phyloP scores from a whole-genome alignment of 2,113 vertebrate genomes.

The Anolis carolinensis region DNA sequence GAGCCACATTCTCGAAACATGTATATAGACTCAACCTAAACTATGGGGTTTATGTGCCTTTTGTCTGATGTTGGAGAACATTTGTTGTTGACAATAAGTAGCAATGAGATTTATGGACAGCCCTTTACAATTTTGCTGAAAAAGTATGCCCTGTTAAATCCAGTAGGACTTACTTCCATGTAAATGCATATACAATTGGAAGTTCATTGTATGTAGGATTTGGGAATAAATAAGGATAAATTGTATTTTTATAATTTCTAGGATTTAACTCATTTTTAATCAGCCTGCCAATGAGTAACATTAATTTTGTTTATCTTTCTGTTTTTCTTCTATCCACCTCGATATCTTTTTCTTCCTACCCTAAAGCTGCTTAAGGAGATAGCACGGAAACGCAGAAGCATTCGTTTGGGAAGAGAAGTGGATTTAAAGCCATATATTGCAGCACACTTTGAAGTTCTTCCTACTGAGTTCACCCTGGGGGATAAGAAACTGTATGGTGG shows the following conservation, averaged over 20 bases:
- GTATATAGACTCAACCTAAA: background rate
- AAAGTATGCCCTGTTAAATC: background rate
- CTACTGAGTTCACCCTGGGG: slow-evolving; percentile 93
- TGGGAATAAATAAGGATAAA: slow-evolving; percentile 40
- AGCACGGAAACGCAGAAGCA: slow-evolving; percentile 90
- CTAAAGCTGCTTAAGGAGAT: slow-evolving; percentile 93
- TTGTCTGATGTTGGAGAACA: background rate
- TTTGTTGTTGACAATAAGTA: slow-evolving; percentile 6
- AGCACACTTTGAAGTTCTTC: slow-evolving; percentile 93
- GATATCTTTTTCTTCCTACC: slow-evolving; percentile 44
- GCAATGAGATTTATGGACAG: slow-evolving; percentile 25
- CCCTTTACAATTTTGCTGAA: background rate
- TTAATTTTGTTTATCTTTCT: slow-evolving; percentile 63
- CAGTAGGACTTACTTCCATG: background rate
- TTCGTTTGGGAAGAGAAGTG: slow-evolving; percentile 88
- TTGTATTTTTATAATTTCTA: slow-evolving; percentile 34
- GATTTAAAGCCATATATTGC: slow-evolving; percentile 96
- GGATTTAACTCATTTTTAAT: slow-evolving; percentile 54
- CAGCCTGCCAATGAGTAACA: slow-evolving; percentile 40
- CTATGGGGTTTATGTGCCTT: slow-evolving; percentile 10
- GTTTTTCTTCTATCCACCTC: slow-evolving; percentile 47
- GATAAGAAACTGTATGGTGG: slow-evolving; percentile 92
- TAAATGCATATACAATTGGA: background rate
- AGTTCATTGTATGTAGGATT: background rate
- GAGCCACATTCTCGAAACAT: background rate